Evolutionary conservation across 2,888 invertebrate species (phyloP), one percentile per base, ranked within the genome.

Genomic region (Junonia oenone): DNA sequence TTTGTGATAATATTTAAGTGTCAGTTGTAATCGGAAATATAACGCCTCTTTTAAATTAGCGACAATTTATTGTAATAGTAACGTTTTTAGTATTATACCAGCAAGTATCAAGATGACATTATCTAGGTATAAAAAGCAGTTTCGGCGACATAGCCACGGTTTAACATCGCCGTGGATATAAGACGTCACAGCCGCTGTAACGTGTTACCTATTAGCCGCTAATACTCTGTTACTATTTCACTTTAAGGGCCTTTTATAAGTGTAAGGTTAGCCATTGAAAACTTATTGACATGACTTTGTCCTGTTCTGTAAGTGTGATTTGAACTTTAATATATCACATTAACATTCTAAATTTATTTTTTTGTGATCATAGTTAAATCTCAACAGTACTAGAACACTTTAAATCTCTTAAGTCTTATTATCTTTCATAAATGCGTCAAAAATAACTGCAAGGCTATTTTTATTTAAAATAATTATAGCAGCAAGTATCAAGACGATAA

Each of bases 141-240:
- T 84, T 77, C 63, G 83, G 78, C 73, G 76, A 75, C 75, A 75
- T 76, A 72, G 74, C 70, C 72, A 73, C 73, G 70, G 73, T 75
- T 66, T 78, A 83, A 84, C 78, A 70, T 77, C 83, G 81, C 81
- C 83, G 78, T 19, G 9, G 68, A 84, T 81, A 78, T 80, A 81
- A 78, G 72, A 72, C 72, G 62, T 59, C 66, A 67, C 69, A 66
- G 75, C 68, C 74, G 74, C 69, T 71, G 68, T 68, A 68, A 70
- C 77, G 68, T 78, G 79, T 77, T 65, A 68, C 64, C 77, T 75
- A 77, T 78, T 81, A 76, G 72, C 71, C 80, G 61, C 75, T 78
- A 81, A 82, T 80, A 76, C 77, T 71, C 72, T 70, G 70, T 71
- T 74, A 71, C 70, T 77, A 78, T 79, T 79, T 81, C 76, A 75